Evolutionary conservation across 2,797 vertebrate species (phyloP).

Genomic region (Enteromius mattozi): DNA sequence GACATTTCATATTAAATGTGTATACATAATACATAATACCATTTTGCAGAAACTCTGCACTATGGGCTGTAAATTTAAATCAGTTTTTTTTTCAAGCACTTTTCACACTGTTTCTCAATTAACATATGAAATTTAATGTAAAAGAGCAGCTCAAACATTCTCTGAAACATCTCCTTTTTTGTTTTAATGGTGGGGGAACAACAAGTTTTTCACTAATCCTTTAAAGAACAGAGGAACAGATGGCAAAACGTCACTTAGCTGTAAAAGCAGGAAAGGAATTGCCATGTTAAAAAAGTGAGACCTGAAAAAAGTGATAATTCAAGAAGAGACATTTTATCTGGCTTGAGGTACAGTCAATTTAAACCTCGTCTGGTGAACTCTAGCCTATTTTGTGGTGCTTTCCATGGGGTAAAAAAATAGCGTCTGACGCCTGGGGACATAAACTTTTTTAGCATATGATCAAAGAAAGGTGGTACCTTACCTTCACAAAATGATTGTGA

Average conservation of each 20-base stretch:
- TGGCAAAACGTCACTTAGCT: conserved; percentile 2
- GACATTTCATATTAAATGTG: not conserved
- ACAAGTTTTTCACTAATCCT: not conserved
- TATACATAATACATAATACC: not conserved
- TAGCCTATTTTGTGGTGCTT: not conserved
- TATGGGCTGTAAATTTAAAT: not conserved
- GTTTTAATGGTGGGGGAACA: not conserved
- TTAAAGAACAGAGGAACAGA: not conserved
- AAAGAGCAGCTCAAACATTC: not conserved
- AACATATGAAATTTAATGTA: not conserved
- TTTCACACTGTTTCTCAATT: not conserved
- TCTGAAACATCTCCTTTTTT: not conserved
- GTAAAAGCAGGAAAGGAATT: not conserved
- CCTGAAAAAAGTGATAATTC: not conserved
- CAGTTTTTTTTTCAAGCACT: not conserved
- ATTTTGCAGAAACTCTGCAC: not conserved
- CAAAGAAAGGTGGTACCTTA: not conserved
- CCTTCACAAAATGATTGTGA: not conserved
- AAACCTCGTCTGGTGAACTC: conserved; percentile 6
- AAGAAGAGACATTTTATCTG: not conserved
- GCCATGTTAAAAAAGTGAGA: not conserved
- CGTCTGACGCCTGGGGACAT: not conserved
- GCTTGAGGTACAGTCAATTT: not conserved
- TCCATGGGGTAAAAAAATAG: not conserved
- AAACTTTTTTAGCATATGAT: not conserved